A percentile compares a stretch with the other conserved stretches of the same genome.
These are phyloP conservation scores for Clarias platycephalus DNA, from an alignment of 2,797 vertebrate species.

Conservation along the genomic window DNA sequence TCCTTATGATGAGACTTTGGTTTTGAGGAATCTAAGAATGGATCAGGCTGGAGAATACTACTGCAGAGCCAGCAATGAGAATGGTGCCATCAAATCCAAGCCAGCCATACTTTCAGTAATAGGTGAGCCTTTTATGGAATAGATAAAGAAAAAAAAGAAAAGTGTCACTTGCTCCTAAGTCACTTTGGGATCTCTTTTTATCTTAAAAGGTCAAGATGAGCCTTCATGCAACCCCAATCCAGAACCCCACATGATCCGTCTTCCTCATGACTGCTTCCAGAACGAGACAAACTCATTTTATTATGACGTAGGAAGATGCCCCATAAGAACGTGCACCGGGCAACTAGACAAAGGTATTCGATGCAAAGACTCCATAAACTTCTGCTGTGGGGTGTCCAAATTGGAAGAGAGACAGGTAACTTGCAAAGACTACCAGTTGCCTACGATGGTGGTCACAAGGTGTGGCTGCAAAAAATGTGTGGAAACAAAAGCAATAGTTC, in stretches of 20 bases:
- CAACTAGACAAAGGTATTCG: slow-evolving; percentile 84
- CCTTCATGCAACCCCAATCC: slow-evolving; percentile 83
- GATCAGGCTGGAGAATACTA: slow-evolving; percentile 87
- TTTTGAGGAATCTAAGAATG: slow-evolving; percentile 80
- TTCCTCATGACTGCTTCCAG: slow-evolving; percentile 94
- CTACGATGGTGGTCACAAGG: slow-evolving; percentile 81
- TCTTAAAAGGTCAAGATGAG: slow-evolving; percentile 75
- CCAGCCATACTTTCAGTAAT: slow-evolving; percentile 81
- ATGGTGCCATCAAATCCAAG: slow-evolving; percentile 85
- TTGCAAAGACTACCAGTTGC: slow-evolving; percentile 87
- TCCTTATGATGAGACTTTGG: slow-evolving; percentile 81
- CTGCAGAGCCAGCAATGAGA: slow-evolving; percentile 86
- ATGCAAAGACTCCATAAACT: slow-evolving; percentile 84
- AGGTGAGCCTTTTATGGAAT: slow-evolving; percentile 72
- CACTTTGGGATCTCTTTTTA: slow-evolving; percentile 11
- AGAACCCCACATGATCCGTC: slow-evolving; percentile 83
- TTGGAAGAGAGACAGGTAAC: slow-evolving; percentile 82
- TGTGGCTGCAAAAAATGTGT: slow-evolving; percentile 92
- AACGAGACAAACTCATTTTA: slow-evolving; percentile 87
- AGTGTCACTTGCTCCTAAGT: not conserved
- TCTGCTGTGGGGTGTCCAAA: slow-evolving; percentile 89
- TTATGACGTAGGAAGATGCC: slow-evolving; percentile 89
- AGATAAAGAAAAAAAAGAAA: not conserved
- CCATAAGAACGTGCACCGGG: slow-evolving; percentile 78
- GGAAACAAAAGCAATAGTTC: slow-evolving; percentile 82